Base-by-base conservation (phyloP, 2,888 invertebrate genomes). In the Alcis repandata region DNA sequence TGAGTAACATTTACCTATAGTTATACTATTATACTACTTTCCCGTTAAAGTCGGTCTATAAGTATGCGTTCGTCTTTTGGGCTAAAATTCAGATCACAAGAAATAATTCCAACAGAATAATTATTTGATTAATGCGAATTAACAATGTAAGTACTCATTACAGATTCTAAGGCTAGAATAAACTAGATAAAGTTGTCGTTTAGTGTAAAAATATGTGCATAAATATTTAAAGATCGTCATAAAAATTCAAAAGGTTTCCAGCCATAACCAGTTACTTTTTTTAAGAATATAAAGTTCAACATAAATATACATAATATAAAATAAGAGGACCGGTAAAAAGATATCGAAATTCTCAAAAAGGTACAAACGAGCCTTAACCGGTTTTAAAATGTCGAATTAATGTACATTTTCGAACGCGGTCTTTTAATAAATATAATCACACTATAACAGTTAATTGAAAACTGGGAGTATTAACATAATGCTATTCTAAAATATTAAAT, bases 351-450 rank as follows among this genome's bases (percentile, higher is more conserved):
- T 40, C 52, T 54, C 53, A 43, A 59, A 56, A 63, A 57, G 40
- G 63, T 38, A 52, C 48, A 56, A 56, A 36, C 49, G 40, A 43
- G 43, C 33, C 45, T 54, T 22, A 54, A 68, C 67, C 65, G 58
- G 70, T 65, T 68, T 60, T 60, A 22, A 60, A 65, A 64, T 59
- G 59, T 59, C 48, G 48, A 53, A 49, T 59, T 54, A 59, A 59
- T 54, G 49, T 59, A 54, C 48, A 58, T 49, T 36, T 59, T 58
- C 11, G 48, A 43, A 33, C 59, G 33, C 22, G 20, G 40, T 9
- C 27, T 11, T 20, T 17, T 45, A 51, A 57, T 40, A 41, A 27
- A 52, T 40, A 41, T 41, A 22, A 53, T 51, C 36, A 43, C 40
- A 43, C 48, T 49, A 45, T 59, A 54, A 63, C 58, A 40, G 52